Evolutionary conservation across 64 coral and sea anemone genomes (phyloP).

Genomic region (Actinia equina): DNA sequence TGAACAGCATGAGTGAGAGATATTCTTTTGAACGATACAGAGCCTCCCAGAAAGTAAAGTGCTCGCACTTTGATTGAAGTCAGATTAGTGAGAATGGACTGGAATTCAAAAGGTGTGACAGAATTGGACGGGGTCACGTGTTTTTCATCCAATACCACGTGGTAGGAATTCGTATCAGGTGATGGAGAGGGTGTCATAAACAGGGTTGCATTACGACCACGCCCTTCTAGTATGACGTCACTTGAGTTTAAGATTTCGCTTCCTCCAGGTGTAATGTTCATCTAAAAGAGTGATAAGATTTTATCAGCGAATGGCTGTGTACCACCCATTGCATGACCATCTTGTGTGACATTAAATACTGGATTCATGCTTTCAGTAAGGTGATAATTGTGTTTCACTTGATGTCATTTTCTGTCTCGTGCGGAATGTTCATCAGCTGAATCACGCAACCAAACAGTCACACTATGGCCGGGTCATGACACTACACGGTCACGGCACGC

Average conservation of each 20-base stretch:
- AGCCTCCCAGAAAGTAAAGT: constrained; percentile 20
- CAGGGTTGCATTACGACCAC: constrained; percentile 24
- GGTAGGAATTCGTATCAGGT: constrained; percentile 32
- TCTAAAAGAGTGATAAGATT: background rate
- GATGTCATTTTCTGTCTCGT: no score
- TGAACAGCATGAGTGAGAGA: constrained; percentile 47
- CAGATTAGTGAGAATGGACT: constrained; percentile 75
- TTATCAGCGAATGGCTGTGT: background rate
- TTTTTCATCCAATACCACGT: constrained; percentile 69
- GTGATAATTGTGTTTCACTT: no score
- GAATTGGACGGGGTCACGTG: constrained; percentile 24
- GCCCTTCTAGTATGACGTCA: constrained; percentile 46
- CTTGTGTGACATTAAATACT: no score
- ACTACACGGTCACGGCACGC: no score
- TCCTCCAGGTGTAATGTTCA: background rate
- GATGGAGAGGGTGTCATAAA: constrained; percentile 42
- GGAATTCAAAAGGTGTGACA: constrained; percentile 61
- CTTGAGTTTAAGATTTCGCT: background rate
- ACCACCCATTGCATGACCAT: no score
- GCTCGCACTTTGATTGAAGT: constrained; percentile 62
- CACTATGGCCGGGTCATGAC: no score
- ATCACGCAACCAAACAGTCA: no score
- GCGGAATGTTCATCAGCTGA: no score
- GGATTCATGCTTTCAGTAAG: no score
- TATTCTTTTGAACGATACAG: constrained; percentile 42